Evolutionary conservation across 35 echinoderm and acorn worm species (phyloP).

Genomic region (Heliocidaris erythrogramma): DNA sequence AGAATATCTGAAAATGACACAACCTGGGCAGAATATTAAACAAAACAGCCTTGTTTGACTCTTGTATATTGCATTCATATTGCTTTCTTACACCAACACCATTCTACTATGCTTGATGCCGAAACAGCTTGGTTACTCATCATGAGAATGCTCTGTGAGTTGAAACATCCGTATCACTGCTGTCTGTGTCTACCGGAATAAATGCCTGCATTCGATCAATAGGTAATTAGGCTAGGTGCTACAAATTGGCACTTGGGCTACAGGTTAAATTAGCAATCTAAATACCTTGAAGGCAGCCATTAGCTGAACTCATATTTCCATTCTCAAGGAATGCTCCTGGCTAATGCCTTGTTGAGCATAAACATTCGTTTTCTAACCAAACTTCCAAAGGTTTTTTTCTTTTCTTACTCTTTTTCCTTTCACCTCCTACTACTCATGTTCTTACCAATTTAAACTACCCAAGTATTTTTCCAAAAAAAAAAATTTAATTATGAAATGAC

Average conservation of each 20-base stretch:
- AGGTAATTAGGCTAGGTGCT: constrained; percentile 2
- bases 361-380: neutral
- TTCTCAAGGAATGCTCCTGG: neutral
- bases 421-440: neutral
- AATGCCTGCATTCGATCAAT: constrained; percentile 10
- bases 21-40: neutral
- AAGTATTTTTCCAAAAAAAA: too few species aligned
- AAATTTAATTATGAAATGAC: too few species aligned
- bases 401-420: neutral
- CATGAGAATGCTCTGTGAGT: neutral
- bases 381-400: neutral
- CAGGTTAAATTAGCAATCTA: constrained; percentile 17
- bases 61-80: neutral
- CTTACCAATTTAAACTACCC: neutral
- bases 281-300: constrained; percentile 1
- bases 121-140: neutral
- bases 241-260: neutral
- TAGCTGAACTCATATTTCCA: neutral
- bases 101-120: neutral
- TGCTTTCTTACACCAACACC: too few species aligned
- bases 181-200: neutral
- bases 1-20: neutral
- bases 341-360: neutral
- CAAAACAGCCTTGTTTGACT: neutral
- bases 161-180: neutral